phyloP scores from a whole-genome alignment of 2,888 invertebrate genomes.

The Cataglyphis cursor region DNA sequence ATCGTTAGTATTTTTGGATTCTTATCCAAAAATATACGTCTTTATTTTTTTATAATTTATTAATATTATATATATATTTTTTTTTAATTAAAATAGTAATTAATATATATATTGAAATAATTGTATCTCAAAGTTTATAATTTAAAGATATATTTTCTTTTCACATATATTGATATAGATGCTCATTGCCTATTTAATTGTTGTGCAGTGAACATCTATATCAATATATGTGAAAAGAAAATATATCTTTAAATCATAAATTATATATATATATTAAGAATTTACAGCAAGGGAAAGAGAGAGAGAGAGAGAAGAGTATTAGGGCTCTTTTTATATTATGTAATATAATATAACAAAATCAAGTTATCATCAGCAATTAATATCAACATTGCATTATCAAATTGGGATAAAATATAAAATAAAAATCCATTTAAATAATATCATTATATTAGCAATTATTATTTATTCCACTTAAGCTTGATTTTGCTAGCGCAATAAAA shows the following conservation, averaged over 20 bases:
- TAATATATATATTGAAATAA: not conserved
- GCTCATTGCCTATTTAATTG: not conserved
- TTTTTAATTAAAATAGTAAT: not conserved
- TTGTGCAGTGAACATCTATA: not conserved
- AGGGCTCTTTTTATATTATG: not conserved
- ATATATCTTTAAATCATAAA: not conserved
- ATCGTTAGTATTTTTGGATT: not conserved
- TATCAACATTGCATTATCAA: not conserved
- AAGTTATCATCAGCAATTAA: conserved; percentile 10
- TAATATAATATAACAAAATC: not conserved
- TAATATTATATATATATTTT: conserved; percentile 12
- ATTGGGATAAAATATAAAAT: not conserved
- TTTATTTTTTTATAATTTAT: not conserved
- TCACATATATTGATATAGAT: not conserved
- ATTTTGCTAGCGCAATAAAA: conserved; percentile 20
- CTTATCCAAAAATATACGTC: not conserved
- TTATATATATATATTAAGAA: not conserved
- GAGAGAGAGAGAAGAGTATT: no score
- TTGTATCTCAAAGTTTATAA: not conserved
- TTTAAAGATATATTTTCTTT: not conserved
- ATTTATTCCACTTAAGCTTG: conserved; percentile 44
- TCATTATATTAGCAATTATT: conserved; percentile 1
- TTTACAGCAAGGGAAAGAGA: not conserved
- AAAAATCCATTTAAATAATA: not conserved
- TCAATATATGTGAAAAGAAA: not conserved